Conservation (phyloP, 2,797 vertebrate species). For the Apogon talboti region DNA sequence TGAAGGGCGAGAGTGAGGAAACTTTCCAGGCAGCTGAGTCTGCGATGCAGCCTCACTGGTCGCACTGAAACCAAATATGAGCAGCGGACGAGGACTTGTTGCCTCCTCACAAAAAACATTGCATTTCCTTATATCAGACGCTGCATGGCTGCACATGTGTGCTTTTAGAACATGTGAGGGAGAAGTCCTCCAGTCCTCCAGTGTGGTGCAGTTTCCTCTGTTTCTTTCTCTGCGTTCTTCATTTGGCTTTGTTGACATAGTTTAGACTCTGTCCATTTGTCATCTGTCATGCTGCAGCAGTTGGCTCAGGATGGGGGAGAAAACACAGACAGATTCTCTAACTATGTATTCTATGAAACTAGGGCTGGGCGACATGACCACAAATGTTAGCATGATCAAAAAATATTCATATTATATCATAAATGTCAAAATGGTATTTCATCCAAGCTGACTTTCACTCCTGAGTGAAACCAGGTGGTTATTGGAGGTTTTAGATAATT, state of each 20-base stretch:
- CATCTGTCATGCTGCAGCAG: background rate
- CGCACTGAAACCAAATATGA: slow-evolving; percentile 4
- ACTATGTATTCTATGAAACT: background rate
- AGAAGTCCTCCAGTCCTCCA: too few relatives aligned
- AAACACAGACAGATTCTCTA: too few relatives aligned
- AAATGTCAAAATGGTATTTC: too few relatives aligned
- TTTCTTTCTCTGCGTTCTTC: background rate
- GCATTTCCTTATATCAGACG: too few relatives aligned
- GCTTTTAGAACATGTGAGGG: too few relatives aligned
- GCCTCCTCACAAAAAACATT: slow-evolving; percentile 25
- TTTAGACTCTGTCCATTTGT: background rate
- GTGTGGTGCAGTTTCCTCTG: too few relatives aligned
- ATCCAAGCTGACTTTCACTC: too few relatives aligned
- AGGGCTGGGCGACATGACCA: background rate
- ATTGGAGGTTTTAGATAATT: too few relatives aligned
- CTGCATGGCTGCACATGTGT: too few relatives aligned
- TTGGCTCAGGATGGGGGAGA: too few relatives aligned
- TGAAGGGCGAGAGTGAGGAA: slow-evolving; percentile 15
- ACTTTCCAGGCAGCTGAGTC: slow-evolving; percentile 47
- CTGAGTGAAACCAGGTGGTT: too few relatives aligned
- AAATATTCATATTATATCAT: too few relatives aligned
- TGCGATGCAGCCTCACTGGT: slow-evolving; percentile 56
- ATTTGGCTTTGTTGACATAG: background rate
- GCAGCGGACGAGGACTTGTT: slow-evolving; percentile 68
- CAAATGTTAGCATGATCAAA: slow-evolving; percentile 1